These are phyloP conservation scores for Zenarchopterus dispar DNA, from an alignment of 2,797 vertebrate species.

Conservation along the genomic window DNA sequence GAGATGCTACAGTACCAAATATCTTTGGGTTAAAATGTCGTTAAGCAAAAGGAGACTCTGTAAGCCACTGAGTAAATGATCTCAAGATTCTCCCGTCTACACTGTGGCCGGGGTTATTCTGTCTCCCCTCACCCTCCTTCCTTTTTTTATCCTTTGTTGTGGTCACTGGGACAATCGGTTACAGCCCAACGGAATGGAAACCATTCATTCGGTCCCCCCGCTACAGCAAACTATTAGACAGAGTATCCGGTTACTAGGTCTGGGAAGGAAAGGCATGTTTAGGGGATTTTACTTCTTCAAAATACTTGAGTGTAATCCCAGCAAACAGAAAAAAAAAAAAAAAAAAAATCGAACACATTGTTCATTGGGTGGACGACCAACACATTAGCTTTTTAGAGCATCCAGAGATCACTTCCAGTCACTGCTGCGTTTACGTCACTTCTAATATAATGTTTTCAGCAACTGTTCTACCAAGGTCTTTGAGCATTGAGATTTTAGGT, in stretches of 20 bases:
- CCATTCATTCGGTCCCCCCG: constrained; percentile 70
- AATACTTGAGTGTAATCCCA: constrained; percentile 38
- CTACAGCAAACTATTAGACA: constrained; percentile 78
- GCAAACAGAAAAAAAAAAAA: constrained; percentile 51
- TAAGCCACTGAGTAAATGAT: constrained; percentile 71
- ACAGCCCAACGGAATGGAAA: constrained; percentile 78
- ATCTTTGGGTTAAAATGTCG: constrained; percentile 54
- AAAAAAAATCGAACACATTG: constrained; percentile 43
- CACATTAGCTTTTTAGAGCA: constrained; percentile 34
- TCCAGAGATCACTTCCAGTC: constrained; percentile 32
- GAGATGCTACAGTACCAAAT: constrained; percentile 56
- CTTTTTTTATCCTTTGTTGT: constrained; percentile 75
- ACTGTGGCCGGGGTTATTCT: constrained; percentile 58
- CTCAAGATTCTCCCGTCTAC: constrained; percentile 60
- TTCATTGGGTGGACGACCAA: constrained; percentile 40
- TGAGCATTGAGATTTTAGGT: constrained; percentile 35
- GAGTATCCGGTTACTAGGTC: constrained; percentile 77
- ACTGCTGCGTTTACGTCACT: constrained; percentile 36
- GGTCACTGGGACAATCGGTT: constrained; percentile 80
- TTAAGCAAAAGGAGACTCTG: constrained; percentile 50
- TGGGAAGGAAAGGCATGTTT: constrained; percentile 62
- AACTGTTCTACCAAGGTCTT: constrained; percentile 12
- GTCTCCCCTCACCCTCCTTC: constrained; percentile 66
- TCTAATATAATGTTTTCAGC: constrained; percentile 34
- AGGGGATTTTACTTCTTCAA: constrained; percentile 50